A percentile compares a stretch with the other conserved stretches of the same genome.
phyloP scores from a whole-genome alignment of 2,797 vertebrate species.

The Argentina silus region DNA sequence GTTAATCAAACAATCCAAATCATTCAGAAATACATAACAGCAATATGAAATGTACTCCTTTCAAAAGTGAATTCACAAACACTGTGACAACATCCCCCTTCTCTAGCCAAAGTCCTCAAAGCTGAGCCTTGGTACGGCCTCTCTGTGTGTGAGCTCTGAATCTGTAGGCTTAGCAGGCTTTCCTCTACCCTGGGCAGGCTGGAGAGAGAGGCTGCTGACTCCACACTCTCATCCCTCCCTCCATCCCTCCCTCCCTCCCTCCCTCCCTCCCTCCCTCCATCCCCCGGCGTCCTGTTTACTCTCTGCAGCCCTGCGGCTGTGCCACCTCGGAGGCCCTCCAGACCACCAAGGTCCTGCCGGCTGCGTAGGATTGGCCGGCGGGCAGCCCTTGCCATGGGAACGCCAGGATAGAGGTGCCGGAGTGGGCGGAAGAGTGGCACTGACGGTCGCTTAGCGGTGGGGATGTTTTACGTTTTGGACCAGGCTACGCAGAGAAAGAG shows the following conservation, averaged over 20 bases:
- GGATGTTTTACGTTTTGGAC: slow-evolving; percentile 51
- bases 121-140: slow-evolving; percentile 60
- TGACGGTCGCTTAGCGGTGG: slow-evolving; percentile 61
- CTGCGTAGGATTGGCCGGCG: slow-evolving; percentile 47
- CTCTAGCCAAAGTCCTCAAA: slow-evolving; percentile 60
- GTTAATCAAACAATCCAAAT: no score
- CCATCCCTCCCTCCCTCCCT: slow-evolving; percentile 34
- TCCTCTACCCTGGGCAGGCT: slow-evolving; percentile 59
- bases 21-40: not conserved
- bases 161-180: slow-evolving; percentile 73
- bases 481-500: slow-evolving; percentile 15
- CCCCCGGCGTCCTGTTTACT: slow-evolving; percentile 75
- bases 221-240: slow-evolving; percentile 72
- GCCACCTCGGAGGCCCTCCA: slow-evolving; percentile 77
- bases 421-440: slow-evolving; percentile 62
- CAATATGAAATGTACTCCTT: slow-evolving; percentile 35
- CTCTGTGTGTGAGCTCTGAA: slow-evolving; percentile 67
- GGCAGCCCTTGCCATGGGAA: slow-evolving; percentile 58
- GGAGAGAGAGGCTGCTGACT: slow-evolving; percentile 67
- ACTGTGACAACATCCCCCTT: slow-evolving; percentile 47
- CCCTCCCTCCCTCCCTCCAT: slow-evolving; percentile 13
- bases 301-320: slow-evolving; percentile 68
- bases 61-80: slow-evolving; percentile 45
- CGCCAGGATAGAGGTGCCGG: slow-evolving; percentile 54
- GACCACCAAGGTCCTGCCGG: slow-evolving; percentile 74